These are phyloP conservation scores for Aplochiton taeniatus DNA, from an alignment of 2,797 vertebrate species.

Conservation along the genomic window DNA sequence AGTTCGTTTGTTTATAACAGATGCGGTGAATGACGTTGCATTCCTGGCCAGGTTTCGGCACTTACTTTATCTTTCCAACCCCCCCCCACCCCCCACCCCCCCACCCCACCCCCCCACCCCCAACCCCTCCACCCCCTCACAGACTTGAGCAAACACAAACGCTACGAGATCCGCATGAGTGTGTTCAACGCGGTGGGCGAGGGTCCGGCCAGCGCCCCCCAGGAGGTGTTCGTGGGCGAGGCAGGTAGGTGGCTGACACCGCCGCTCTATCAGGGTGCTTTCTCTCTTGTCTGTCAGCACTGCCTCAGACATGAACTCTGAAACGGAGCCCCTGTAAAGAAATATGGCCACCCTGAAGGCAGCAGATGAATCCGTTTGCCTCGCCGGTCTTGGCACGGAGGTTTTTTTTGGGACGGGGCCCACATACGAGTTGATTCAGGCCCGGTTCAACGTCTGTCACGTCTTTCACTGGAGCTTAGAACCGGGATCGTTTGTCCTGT, in stretches of 20 bases:
- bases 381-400: background rate
- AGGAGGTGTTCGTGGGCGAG: conserved; percentile 96
- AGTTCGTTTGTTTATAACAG: no score
- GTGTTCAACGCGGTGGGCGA: conserved; percentile 93
- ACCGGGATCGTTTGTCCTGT: background rate
- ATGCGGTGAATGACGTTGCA: no score
- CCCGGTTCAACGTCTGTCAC: background rate
- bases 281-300: background rate
- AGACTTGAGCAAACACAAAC: conserved; percentile 93
- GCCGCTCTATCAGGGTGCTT: background rate
- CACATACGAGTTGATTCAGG: conserved; percentile 6
- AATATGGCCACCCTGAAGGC: background rate
- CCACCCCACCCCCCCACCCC: background rate
- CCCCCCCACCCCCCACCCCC: no score
- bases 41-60: no score
- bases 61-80: no score
- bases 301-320: background rate
- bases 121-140: background rate
- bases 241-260: conserved; percentile 78
- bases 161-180: conserved; percentile 94
- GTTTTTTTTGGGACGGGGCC: background rate
- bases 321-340: no score
- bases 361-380: background rate
- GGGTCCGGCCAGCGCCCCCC: conserved; percentile 86
- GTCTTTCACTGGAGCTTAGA: conserved; percentile 1